phyloP scores from a whole-genome alignment of 2,888 invertebrate species.

The Sialis lutaria region DNA sequence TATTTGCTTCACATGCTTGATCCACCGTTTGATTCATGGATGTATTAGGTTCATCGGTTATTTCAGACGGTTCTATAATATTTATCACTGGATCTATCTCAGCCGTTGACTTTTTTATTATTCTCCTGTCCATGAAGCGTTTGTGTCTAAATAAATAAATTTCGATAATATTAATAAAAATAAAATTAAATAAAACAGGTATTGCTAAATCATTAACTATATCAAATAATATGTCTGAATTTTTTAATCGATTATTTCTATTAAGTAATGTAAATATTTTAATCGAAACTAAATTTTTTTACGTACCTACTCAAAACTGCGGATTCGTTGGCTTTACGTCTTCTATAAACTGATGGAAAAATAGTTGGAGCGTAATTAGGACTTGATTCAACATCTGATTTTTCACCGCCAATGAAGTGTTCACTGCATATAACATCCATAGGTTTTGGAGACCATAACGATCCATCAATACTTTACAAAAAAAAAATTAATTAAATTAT shows the following conservation, averaged over 20 bases:
- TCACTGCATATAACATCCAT: constrained; percentile 8
- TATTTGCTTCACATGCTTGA: constrained; percentile 8
- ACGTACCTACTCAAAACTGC: constrained; percentile 4
- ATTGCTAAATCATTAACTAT: not conserved
- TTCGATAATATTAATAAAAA: no score
- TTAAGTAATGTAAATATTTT: no score
- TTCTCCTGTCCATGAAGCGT: no score
- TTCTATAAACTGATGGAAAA: constrained; percentile 7
- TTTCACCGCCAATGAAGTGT: constrained; percentile 9
- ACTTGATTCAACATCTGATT: constrained; percentile 8
- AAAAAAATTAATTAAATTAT: not conserved
- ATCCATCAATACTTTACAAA: constrained; percentile 3
- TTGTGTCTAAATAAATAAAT: no score
- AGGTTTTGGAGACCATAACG: constrained; percentile 7
- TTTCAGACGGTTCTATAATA: not conserved
- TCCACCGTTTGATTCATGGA: constrained; percentile 2
- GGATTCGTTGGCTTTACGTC: constrained; percentile 5
- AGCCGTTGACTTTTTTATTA: no score
- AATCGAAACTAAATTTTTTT: not conserved
- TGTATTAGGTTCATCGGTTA: not conserved
- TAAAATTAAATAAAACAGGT: no score
- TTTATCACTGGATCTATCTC: not conserved
- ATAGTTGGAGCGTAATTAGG: constrained; percentile 9
- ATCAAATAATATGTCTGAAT: not conserved
- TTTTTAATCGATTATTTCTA: not conserved